A percentile compares a stretch with the other conserved stretches of the same genome.
Conservation (phyloP, 2,888 invertebrate species). For the Dicyrtoma fusca region DNA sequence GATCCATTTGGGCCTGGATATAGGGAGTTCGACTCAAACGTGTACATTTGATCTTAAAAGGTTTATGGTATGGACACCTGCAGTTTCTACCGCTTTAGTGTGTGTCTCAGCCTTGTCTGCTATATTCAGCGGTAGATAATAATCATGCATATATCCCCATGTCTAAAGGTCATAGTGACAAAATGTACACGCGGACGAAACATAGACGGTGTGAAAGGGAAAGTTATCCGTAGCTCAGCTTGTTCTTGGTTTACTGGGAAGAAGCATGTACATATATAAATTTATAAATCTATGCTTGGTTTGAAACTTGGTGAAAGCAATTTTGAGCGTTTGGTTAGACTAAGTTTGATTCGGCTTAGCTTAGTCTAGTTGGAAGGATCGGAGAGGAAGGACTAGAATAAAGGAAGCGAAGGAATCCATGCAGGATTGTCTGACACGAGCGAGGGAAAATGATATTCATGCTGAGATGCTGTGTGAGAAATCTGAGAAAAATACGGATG, state of each 20-base stretch:
- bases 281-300: slow-evolving; percentile 13
- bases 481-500: slow-evolving; percentile 30
- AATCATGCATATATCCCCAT: too few species aligned
- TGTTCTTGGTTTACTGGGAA: too few species aligned
- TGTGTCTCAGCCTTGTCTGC: too few species aligned
- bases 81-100: neutral
- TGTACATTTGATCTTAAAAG: slow-evolving; percentile 27
- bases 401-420: neutral
- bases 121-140: too few species aligned
- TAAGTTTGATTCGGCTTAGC: too few species aligned
- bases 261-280: too few species aligned
- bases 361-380: too few species aligned
- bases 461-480: slow-evolving; percentile 19
- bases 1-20: neutral
- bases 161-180: too few species aligned
- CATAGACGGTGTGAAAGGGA: too few species aligned
- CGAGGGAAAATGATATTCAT: slow-evolving; percentile 16
- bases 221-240: too few species aligned
- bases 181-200: too few species aligned
- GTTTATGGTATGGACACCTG: slow-evolving; percentile 21
- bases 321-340: slow-evolving; percentile 9
- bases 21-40: neutral
- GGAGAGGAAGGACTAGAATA: neutral
- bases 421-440: neutral
- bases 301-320: slow-evolving; percentile 22